Evolutionary conservation across 1,140 invertebrate genomes (phyloP).

Genomic region (Idris sp.): DNA sequence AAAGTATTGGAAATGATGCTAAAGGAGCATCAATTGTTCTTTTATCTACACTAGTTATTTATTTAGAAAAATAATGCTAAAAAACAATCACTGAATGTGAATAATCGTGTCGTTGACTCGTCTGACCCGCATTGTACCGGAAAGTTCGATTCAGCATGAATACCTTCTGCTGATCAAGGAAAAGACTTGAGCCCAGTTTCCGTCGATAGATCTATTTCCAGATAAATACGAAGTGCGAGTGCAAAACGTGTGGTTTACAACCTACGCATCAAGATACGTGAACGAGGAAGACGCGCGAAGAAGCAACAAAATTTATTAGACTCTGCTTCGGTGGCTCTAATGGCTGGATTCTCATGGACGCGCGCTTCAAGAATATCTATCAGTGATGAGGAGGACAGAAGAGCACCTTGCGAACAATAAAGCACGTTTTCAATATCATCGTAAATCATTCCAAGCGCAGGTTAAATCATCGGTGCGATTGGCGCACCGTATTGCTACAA

Average conservation of each 20-base stretch:
- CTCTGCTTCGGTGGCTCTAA: slow-evolving; percentile 38
- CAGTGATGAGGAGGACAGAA: slow-evolving; percentile 35
- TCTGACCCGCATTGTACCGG: slow-evolving; percentile 16
- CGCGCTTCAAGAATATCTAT: slow-evolving; percentile 40
- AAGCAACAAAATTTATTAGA: slow-evolving; percentile 52
- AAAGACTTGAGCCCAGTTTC: slow-evolving; percentile 33
- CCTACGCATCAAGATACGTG: slow-evolving; percentile 56
- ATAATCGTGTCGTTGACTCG: slow-evolving; percentile 12
- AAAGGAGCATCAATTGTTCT: too few species aligned
- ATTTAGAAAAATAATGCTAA: too few species aligned
- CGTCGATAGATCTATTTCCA: slow-evolving; percentile 55
- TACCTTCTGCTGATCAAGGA: slow-evolving; percentile 24
- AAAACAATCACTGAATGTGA: too few species aligned
- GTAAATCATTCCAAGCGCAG: slow-evolving; percentile 32
- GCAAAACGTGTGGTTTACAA: slow-evolving; percentile 56
- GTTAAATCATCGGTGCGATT: slow-evolving; percentile 22
- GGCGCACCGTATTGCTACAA: slow-evolving; percentile 25
- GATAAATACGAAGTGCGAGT: slow-evolving; percentile 54
- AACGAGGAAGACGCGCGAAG: slow-evolving; percentile 22
- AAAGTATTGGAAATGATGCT: too few species aligned
- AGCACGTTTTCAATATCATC: slow-evolving; percentile 56
- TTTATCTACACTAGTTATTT: too few species aligned
- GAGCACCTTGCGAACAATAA: too few species aligned
- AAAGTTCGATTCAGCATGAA: slow-evolving; percentile 20
- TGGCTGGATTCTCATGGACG: slow-evolving; percentile 44